Evolutionary conservation across 2,888 invertebrate genomes (phyloP), one percentile per base, ranked within the genome.

Genomic region (Drosophila koepferae): DNA sequence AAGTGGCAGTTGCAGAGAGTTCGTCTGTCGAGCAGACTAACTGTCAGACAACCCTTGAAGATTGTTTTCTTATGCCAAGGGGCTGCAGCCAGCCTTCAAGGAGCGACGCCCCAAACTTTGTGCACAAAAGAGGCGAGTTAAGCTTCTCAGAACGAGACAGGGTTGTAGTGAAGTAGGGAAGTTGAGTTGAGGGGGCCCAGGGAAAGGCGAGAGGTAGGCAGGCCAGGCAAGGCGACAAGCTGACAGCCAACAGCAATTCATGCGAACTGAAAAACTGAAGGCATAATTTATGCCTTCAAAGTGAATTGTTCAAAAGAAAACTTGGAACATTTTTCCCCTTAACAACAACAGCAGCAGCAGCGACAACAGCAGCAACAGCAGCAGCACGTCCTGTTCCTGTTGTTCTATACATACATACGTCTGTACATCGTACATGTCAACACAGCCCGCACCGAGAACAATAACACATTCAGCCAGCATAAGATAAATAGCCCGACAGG

Each of bases 221-320:
- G 16, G 14, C 55, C 64, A 41, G 59, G 53, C 65, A 44, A 56
- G 66, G 82, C 77, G 75, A 88, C 74, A 88, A 66, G 72, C 81
- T 88, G 84, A 86, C 83, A 86, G 70, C 20, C 71, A 63, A 74
- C 58, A 58, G 58, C 81, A 67, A 68, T 68, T 81, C 85, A 81
- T 81, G 82, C 82, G 83, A 77, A 83, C 72, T 76, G 74, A 72
- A 86, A 89, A 87, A 84, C 88, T 90, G 83, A 88, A 86, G 89
- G 86, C 90, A 90, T 86, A 86, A 90, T 86, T 86, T 86, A 86
- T 90, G 81, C 89, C 83, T 79, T 90, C 86, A 86, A 87, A 89
- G 88, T 89, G 88, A 85, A 89, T 89, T 87, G 90, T 89, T 81
- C 81, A 78, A 80, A 77, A 80, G 81, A 74, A 81, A 80, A 80